phyloP scores from a whole-genome alignment of 2,113 vertebrate species.

The Catharus minimus region DNA sequence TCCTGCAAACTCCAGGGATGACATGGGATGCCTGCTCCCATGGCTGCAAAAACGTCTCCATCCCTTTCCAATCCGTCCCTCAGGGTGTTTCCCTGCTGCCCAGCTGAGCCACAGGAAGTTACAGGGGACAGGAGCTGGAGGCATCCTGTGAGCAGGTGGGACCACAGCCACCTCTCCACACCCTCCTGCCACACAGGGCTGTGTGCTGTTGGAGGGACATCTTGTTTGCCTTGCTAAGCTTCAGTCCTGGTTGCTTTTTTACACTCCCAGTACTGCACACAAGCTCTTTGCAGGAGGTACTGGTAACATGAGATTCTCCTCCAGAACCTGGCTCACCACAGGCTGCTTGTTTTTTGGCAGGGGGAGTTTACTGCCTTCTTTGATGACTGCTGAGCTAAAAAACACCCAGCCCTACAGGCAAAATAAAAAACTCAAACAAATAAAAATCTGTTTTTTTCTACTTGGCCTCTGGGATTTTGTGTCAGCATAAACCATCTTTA shows the following conservation, averaged over 20 bases:
- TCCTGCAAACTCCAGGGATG: neutral
- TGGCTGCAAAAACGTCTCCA: neutral
- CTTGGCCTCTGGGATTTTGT: neutral
- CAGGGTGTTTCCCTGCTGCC: neutral
- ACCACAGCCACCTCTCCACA: fast-evolving
- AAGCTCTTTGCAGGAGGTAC: neutral
- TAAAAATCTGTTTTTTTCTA: neutral
- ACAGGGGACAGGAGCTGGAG: fast-evolving
- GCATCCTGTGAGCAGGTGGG: neutral
- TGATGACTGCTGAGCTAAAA: neutral
- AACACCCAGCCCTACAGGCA: neutral
- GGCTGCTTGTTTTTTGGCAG: neutral
- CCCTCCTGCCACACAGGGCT: fast-evolving
- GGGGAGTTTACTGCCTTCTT: neutral
- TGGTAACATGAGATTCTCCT: neutral
- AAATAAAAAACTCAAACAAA: neutral
- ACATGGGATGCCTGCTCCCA: neutral
- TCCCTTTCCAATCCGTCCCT: neutral
- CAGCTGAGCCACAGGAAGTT: neutral
- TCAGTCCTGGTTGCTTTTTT: neutral
- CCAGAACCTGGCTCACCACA: neutral
- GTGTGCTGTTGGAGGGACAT: neutral
- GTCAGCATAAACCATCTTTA: neutral
- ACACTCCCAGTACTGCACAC: neutral
- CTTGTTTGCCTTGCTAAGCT: neutral